Conservation (phyloP, 2,888 invertebrate genomes). For the Leptura quadrifasciata region DNA sequence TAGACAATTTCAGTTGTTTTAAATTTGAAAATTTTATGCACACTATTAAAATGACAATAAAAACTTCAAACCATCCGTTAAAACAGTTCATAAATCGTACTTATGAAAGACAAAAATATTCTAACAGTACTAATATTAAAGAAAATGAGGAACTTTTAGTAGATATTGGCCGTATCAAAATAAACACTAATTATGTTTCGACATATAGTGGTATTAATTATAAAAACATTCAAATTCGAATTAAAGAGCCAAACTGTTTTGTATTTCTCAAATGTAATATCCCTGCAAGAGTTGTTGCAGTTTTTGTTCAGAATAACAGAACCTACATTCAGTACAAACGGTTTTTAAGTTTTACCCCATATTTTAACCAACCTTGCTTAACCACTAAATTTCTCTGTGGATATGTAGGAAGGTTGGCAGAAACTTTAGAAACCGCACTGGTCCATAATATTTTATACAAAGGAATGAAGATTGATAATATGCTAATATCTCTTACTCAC, state of each 20-base stretch:
- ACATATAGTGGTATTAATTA: conserved; percentile 8
- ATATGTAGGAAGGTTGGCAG: neutral
- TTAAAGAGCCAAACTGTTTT: conserved; percentile 21
- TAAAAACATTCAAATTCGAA: conserved; percentile 11
- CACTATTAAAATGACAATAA: conserved; percentile 46
- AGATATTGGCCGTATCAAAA: conserved; percentile 1
- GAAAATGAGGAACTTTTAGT: neutral
- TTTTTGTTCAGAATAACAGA: conserved; percentile 12
- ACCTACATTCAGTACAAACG: conserved; percentile 16
- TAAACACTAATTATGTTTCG: conserved; percentile 2
- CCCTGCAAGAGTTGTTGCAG: neutral
- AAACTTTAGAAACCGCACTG: neutral
- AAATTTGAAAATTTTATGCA: conserved; percentile 53
- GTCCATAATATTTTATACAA: neutral
- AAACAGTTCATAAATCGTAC: conserved; percentile 44
- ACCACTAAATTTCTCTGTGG: conserved; percentile 3
- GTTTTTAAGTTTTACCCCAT: conserved; percentile 3
- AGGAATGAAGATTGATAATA: conserved; percentile 13
- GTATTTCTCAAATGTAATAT: conserved; percentile 1
- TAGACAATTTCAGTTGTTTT: conserved; percentile 56
- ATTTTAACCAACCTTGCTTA: neutral
- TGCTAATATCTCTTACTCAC: conserved; percentile 8
- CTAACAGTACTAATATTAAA: neutral
- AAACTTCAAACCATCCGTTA: conserved; percentile 47
- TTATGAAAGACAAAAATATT: conserved; percentile 1